Percentiles rank a stretch among this genome's conserved stretches.
Evolutionary conservation across 2,113 vertebrate species (phyloP).

Genomic region (Podarcis cretensis): DNA sequence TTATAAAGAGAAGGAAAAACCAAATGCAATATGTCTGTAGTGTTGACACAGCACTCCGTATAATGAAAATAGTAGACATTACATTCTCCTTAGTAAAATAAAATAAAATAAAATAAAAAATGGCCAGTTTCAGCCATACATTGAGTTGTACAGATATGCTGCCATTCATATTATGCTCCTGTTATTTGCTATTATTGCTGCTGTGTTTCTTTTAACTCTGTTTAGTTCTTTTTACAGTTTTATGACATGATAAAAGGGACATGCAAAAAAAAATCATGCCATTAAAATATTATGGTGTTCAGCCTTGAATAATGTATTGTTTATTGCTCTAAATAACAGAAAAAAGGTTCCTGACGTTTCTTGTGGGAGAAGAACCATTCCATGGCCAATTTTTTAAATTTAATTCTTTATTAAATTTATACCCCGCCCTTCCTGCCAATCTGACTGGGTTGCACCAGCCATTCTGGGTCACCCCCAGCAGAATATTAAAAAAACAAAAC

Average conservation of each 20-base stretch:
- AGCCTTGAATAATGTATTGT: neutral
- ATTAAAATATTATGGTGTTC: neutral
- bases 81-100: neutral
- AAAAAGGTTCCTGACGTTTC: neutral
- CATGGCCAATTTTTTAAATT: neutral
- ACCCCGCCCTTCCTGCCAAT: too few species aligned
- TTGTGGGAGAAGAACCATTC: neutral
- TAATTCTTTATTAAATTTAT: too few species aligned
- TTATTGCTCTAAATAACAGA: neutral
- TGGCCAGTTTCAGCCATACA: neutral
- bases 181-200: too few species aligned
- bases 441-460: too few species aligned
- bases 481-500: too few species aligned
- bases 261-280: neutral
- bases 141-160: neutral
- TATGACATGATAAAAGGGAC: neutral
- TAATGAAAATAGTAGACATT: conserved; percentile 15
- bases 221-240: neutral
- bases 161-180: neutral
- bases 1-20: neutral
- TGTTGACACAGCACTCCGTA: conserved; percentile 34
- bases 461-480: too few species aligned
- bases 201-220: neutral
- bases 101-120: neutral
- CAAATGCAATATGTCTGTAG: conserved; percentile 42